A percentile compares a stretch with the other conserved stretches of the same genome.
Evolutionary conservation across 2,797 vertebrate genomes (phyloP).

Genomic region (Rhinella marina): DNA sequence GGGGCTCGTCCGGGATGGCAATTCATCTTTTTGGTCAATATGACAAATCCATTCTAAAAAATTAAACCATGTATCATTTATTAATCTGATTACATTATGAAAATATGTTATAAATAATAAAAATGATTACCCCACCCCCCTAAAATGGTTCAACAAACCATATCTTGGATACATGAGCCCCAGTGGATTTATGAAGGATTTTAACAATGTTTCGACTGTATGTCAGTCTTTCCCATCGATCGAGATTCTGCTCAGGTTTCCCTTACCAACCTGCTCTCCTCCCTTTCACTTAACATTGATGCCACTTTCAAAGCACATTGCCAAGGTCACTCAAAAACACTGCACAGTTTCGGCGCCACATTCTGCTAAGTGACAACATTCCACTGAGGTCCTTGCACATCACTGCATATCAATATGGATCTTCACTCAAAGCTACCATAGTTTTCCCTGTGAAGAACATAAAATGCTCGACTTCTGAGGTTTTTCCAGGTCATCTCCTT

Average conservation of each 20-base stretch:
- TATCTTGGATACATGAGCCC: too few relatives aligned
- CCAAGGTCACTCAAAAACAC: background rate
- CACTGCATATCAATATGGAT: slow-evolving; percentile 1
- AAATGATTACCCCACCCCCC: too few relatives aligned
- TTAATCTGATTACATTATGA: too few relatives aligned
- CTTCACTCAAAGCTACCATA: background rate
- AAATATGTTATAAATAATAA: too few relatives aligned
- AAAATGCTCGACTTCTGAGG: background rate
- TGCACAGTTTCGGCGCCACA: background rate
- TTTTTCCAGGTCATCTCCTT: background rate
- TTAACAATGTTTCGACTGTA: background rate
- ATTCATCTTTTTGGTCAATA: background rate
- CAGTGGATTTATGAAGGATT: too few relatives aligned
- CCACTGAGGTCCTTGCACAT: background rate
- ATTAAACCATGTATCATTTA: background rate
- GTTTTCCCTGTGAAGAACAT: background rate
- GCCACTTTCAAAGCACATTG: background rate
- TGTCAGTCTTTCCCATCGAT: background rate
- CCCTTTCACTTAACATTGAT: background rate
- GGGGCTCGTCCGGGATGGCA: background rate
- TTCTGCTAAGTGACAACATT: background rate
- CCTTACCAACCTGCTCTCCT: background rate
- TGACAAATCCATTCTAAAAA: background rate
- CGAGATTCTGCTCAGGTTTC: background rate
- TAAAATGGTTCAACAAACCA: too few relatives aligned